phyloP scores from a whole-genome alignment of 1,140 invertebrate genomes.

The Drosophila parvula region DNA sequence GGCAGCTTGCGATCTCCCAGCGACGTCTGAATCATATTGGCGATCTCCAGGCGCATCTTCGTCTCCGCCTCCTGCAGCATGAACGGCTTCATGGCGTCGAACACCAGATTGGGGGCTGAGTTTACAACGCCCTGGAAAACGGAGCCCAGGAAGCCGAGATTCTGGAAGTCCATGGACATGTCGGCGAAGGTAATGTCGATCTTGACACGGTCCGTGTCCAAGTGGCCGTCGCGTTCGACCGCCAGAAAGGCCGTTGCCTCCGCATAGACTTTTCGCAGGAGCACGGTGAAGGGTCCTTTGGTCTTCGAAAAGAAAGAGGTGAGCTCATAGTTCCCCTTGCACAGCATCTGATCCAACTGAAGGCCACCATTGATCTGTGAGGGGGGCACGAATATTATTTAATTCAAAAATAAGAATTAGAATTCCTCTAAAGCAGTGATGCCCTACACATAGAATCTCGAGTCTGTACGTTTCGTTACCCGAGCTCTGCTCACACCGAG shows the following conservation, averaged over 20 bases:
- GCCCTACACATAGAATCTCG: no score
- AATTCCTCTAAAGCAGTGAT: no score
- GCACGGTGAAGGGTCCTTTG: slow-evolving; percentile 90
- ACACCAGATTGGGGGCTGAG: slow-evolving; percentile 91
- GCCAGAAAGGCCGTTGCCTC: slow-evolving; percentile 87
- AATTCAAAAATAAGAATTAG: not conserved
- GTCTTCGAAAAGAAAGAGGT: slow-evolving; percentile 88
- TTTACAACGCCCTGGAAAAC: slow-evolving; percentile 92
- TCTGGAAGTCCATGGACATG: slow-evolving; percentile 92
- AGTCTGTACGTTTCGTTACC: no score
- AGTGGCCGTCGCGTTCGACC: slow-evolving; percentile 89
- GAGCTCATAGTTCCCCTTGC: slow-evolving; percentile 91
- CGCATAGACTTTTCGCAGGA: slow-evolving; percentile 88
- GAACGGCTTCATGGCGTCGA: slow-evolving; percentile 93
- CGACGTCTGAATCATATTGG: slow-evolving; percentile 87
- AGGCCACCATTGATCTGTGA: slow-evolving; percentile 88
- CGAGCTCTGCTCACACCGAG: no score
- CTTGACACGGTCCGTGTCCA: slow-evolving; percentile 90
- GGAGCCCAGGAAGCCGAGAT: slow-evolving; percentile 89
- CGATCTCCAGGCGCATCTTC: slow-evolving; percentile 87
- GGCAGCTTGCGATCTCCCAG: slow-evolving; percentile 89
- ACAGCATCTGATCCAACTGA: slow-evolving; percentile 88
- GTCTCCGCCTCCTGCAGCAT: slow-evolving; percentile 91
- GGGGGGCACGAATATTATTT: not conserved
- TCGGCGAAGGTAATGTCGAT: slow-evolving; percentile 92